Conservation (phyloP, 2,797 vertebrate species). For the Myotis findleyi region DNA sequence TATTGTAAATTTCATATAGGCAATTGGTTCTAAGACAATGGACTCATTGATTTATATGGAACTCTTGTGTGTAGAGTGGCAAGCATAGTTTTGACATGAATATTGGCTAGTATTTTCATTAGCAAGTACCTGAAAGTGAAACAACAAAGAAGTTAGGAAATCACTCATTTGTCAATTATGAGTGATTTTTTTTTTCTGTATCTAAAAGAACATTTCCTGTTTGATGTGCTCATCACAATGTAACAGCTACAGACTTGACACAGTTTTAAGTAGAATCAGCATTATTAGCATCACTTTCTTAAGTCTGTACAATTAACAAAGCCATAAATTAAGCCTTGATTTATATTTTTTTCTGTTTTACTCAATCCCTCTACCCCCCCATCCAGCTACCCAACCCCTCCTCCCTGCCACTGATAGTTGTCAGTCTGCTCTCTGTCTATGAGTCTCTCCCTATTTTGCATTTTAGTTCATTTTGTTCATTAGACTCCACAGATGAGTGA, state of each 20-base stretch:
- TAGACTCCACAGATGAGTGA: not conserved
- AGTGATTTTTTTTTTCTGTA: not conserved
- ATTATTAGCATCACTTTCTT: not conserved
- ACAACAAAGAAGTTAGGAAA: constrained; percentile 37
- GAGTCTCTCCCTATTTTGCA: not conserved
- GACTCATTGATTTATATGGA: not conserved
- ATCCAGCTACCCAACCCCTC: not conserved
- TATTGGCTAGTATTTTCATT: not conserved
- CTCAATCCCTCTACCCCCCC: not conserved
- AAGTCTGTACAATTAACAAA: not conserved
- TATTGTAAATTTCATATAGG: not conserved
- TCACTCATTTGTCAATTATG: not conserved
- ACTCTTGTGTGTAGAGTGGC: not conserved
- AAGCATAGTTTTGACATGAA: not conserved
- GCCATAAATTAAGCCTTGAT: not conserved
- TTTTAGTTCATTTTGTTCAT: not conserved
- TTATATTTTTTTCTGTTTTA: not conserved
- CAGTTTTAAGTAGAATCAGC: not conserved
- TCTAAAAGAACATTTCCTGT: not conserved
- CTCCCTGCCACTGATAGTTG: not conserved
- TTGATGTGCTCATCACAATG: not conserved
- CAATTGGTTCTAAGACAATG: not conserved
- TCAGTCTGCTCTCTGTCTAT: not conserved
- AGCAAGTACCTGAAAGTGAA: constrained; percentile 39
- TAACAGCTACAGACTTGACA: not conserved